Evolutionary conservation across 64 coral and sea anemone species (phyloP), one percentile per base, ranked within the genome.

Genomic region (Montipora sp.): DNA sequence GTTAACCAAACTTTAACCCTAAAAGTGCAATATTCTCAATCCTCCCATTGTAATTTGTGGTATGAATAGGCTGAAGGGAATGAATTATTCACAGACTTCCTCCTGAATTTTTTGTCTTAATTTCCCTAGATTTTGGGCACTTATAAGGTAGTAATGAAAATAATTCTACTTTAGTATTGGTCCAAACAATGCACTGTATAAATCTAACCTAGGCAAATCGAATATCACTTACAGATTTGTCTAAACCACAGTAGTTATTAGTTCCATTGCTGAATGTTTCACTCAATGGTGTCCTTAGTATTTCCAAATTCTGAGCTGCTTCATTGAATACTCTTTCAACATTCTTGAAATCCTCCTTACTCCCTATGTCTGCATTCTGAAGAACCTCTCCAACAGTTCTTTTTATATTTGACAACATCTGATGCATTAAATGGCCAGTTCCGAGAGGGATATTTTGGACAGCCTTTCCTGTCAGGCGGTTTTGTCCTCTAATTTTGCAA

Each of bases 401-500:
- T 24, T 73, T 24, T 7, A 73, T 10, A 23, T 73, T 20, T 73
- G 69, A 5, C 9, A 73, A 73, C 69, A 73, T 73, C 22, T 73
- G n/a, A 7, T 73, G 69, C 69, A 73, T 73, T 23, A 73, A 73
- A 73, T 73, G 69, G 9, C 22, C 22, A 27, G 9, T 73, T 73
- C 22, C 69, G 9, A 73, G 2, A 23, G 69, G 22, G 0, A 73
- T 73, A 73, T 73, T 73, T 27, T 73, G 69, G n/a, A 73, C 69
- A 73, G 69, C 69, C 21, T 73, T 73, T 73, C 69, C 69, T 73
- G 69, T 73, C 5, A 73, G 69, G 9, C 69, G 69, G 69, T 73
- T 73, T 73, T 73, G 4, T 73, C 69, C 69, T 27, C 69, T 73
- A 73, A 73, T 27, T 73, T 73, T 73, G 69, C 69, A 73, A 73